Evolutionary conservation across 2,888 invertebrate species (phyloP).

Genomic region (Alcis repandata): DNA sequence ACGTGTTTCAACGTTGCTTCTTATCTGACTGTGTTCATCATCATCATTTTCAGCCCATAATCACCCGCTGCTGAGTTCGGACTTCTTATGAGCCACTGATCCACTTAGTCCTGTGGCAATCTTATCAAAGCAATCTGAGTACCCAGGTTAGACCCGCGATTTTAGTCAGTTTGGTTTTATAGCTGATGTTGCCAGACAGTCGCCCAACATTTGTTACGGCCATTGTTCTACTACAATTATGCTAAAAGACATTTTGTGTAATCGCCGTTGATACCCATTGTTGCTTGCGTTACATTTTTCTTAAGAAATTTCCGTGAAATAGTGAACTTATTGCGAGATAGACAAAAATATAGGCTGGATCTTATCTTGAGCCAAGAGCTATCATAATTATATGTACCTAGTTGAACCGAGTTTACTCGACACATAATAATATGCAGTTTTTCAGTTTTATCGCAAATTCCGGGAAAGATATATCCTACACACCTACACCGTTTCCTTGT

Average conservation of each 20-base stretch:
- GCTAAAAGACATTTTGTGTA: constrained; percentile 54
- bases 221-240: constrained; percentile 53
- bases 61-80: no score
- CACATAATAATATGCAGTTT: no score
- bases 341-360: constrained; percentile 20
- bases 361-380: not conserved
- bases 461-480: not conserved
- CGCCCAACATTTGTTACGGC: constrained; percentile 54
- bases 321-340: constrained; percentile 56
- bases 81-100: no score
- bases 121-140: no score
- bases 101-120: no score
- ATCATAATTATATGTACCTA: no score
- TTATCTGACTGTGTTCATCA: no score
- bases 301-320: constrained; percentile 73
- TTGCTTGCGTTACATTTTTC: constrained; percentile 63
- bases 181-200: constrained; percentile 39
- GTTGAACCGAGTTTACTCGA: no score
- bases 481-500: not conserved
- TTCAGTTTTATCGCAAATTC: no score
- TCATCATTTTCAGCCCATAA: no score
- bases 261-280: constrained; percentile 65
- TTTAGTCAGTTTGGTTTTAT: constrained; percentile 2
- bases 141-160: no score
- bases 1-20: no score